Conservation (phyloP, 2,797 vertebrate genomes). For the Tokudaia tokunoshimensis region DNA sequence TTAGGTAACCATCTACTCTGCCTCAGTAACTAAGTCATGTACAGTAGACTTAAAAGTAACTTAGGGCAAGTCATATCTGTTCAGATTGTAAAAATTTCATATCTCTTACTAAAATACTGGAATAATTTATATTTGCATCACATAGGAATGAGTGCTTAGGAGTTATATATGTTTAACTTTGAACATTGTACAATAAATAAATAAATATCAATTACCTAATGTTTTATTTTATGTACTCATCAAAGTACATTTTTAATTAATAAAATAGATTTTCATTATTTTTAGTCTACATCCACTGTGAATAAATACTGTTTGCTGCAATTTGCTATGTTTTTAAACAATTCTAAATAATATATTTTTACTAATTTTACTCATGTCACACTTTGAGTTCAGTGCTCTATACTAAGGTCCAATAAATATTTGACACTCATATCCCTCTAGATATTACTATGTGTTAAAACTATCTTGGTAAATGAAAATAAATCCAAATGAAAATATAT, state of each 20-base stretch:
- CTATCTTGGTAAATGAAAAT: slow-evolving; percentile 33
- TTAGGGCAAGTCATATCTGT: not conserved
- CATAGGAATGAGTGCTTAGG: not conserved
- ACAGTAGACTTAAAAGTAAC: not conserved
- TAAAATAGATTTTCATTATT: not conserved
- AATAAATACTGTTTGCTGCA: not conserved
- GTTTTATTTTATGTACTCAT: not conserved
- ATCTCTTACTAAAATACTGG: not conserved
- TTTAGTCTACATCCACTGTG: not conserved
- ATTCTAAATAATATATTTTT: not conserved
- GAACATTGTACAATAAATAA: not conserved
- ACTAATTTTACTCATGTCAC: not conserved
- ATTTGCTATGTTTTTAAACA: not conserved
- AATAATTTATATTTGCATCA: not conserved
- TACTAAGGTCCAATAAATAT: not conserved
- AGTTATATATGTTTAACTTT: not conserved
- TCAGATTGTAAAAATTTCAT: not conserved
- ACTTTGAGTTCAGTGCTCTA: not conserved
- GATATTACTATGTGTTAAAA: slow-evolving; percentile 23
- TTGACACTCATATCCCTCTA: not conserved
- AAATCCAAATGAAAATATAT: slow-evolving; percentile 14
- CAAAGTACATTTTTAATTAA: not conserved
- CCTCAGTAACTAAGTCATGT: not conserved
- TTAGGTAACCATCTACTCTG: not conserved
- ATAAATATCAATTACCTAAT: not conserved